Conservation (phyloP, 2,797 vertebrate species). For the Moxostoma hubbsi region DNA sequence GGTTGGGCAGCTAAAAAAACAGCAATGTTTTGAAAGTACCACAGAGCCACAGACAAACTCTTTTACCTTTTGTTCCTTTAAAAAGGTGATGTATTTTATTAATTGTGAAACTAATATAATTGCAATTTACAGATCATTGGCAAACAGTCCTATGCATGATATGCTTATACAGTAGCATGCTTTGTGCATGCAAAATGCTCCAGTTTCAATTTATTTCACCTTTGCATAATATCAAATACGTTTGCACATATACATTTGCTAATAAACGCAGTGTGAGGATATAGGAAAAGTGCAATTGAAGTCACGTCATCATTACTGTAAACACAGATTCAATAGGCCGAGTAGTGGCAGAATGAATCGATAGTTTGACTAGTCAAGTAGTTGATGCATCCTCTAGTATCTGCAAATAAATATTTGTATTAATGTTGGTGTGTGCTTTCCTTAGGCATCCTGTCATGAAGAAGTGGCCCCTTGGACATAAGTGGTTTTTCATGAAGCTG, state of each 20-base stretch:
- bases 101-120: no score
- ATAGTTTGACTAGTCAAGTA: neutral
- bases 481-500: conserved; percentile 82
- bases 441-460: conserved; percentile 77
- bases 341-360: neutral
- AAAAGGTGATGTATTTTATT: no score
- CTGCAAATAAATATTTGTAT: neutral
- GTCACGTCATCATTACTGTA: neutral
- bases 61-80: no score
- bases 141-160: neutral
- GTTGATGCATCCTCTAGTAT: neutral
- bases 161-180: neutral
- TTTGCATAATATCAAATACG: neutral
- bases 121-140: no score
- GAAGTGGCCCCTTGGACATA: conserved; percentile 77
- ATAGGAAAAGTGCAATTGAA: neutral
- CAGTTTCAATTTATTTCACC: neutral
- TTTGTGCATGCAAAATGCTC: neutral
- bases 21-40: no score
- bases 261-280: neutral
- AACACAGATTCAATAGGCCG: neutral
- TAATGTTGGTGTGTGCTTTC: neutral
- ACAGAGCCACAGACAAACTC: no score
- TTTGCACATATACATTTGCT: neutral
- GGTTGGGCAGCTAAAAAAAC: no score